phyloP scores from a whole-genome alignment of 2,888 invertebrate species.

The Hoplodrina blanda region DNA sequence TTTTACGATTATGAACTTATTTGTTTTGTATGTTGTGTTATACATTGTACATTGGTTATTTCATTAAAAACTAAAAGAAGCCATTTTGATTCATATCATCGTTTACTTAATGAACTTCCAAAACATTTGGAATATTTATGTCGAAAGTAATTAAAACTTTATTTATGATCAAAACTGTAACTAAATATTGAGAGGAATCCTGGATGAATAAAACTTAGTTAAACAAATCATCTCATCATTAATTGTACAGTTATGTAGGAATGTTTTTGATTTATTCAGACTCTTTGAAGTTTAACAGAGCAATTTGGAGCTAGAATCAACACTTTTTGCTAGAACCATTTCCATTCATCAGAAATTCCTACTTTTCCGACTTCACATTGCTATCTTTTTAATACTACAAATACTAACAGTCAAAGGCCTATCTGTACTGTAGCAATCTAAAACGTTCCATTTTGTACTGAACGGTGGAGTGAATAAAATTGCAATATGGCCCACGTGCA shows the following conservation, averaged over 20 bases:
- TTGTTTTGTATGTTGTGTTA: too few relatives aligned
- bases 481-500: conserved; percentile 71
- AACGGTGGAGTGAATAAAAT: conserved; percentile 72
- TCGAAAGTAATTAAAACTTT: conserved; percentile 11
- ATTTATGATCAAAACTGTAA: conserved; percentile 2
- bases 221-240: not conserved
- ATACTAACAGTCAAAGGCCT: conserved; percentile 57
- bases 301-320: not conserved
- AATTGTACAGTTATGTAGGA: not conserved
- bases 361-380: not conserved
- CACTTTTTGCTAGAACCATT: conserved; percentile 10
- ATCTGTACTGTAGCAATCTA: conserved; percentile 57
- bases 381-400: conserved; percentile 44
- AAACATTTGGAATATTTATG: conserved; percentile 1
- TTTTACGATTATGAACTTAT: too few relatives aligned
- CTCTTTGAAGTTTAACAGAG: not conserved
- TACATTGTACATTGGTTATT: too few relatives aligned
- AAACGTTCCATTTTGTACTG: conserved; percentile 59
- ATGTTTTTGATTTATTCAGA: not conserved
- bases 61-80: not conserved
- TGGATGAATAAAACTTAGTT: conserved; percentile 1
- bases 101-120: conserved; percentile 1
- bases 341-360: conserved; percentile 13
- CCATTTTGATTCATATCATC: not conserved
- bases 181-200: conserved; percentile 11